Conservation (phyloP, 2,888 invertebrate species). For the Trichogramma evanescens region DNA sequence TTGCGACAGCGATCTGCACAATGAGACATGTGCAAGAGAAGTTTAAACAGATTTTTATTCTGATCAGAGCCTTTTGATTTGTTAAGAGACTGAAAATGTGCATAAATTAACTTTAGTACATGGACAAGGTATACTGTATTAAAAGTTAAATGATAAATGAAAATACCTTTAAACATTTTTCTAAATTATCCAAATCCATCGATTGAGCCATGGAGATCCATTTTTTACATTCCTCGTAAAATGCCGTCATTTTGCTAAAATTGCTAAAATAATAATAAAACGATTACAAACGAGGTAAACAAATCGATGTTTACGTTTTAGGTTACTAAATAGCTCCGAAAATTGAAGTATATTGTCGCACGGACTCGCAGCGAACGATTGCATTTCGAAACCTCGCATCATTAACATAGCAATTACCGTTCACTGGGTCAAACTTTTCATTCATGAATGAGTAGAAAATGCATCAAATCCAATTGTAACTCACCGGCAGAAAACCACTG, state of each 20-base stretch:
- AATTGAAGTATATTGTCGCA: too few species aligned
- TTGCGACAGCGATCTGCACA: conserved; percentile 27
- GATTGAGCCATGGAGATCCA: conserved; percentile 13
- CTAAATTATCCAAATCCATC: conserved; percentile 5
- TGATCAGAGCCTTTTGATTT: conserved; percentile 5
- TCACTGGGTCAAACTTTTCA: too few species aligned
- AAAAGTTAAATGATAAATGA: neutral
- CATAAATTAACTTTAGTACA: conserved; percentile 43
- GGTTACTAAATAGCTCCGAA: too few species aligned
- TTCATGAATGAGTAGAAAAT: too few species aligned
- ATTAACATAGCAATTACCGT: too few species aligned
- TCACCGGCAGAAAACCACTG: too few species aligned
- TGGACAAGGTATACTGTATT: neutral
- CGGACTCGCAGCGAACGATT: too few species aligned
- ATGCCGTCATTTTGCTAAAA: conserved; percentile 13
- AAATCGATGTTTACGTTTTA: too few species aligned
- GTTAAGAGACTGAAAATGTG: conserved; percentile 11
- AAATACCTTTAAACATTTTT: conserved; percentile 12
- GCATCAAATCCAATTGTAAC: too few species aligned
- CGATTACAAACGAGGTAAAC: too few species aligned
- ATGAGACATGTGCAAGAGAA: conserved; percentile 31
- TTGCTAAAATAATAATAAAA: conserved; percentile 2
- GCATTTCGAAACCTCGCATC: too few species aligned
- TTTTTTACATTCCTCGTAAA: conserved; percentile 11
- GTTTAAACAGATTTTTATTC: conserved; percentile 29